Base-by-base conservation (phyloP, 37 sponge, comb jelly and placozoan genomes). In the Diacarnus erythraeanus region DNA sequence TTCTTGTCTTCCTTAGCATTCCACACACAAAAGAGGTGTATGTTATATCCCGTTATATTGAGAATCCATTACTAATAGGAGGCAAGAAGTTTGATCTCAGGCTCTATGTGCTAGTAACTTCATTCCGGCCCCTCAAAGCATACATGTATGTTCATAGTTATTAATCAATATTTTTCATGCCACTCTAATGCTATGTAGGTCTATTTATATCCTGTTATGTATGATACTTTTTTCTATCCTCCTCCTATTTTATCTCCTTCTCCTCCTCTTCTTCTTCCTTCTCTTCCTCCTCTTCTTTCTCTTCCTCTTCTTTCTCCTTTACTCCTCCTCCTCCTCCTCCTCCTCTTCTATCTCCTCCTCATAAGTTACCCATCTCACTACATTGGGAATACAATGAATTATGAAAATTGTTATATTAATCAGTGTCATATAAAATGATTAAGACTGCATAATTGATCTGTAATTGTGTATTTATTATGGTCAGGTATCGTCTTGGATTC, bases 31-130 rank as follows among this genome's bases (percentile, higher is more conserved):
- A 86, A 44, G 99, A 98, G 34, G 88, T 87, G 0, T 98, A 98
- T 73, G 90, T 98, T 64, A 98, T 98, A 20, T 94, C 94, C 12
- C 80, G 89, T 0, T 98, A 98, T 79, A 92, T 98, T 69, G 94
- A 95, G 23, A 88, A 95, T 44, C 99, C 99, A 34, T 82, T 96
- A 21, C 89, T 98, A 26, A 98, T 98, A 51, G 99, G 99, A 41
- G 99, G 96, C 20, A 95, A 93, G 85, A 98, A 98, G 71, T 98
- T 96, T 71, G 99, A 98, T 72, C 84, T 98, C 42, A 84, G 99
- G 51, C 77, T 98, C 18, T 98, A 98, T 70, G 99, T 98, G 18
- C 68, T 98, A 60, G 96, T 98, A 1, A 95, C 99, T 3, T 89
- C 94, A 33, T 98, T 84, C 71, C 63, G 92, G 21, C 99, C 99